A percentile compares a stretch with the other conserved stretches of the same genome.
Conservation (phyloP, 2,113 vertebrate species). For the Rostratula benghalensis region DNA sequence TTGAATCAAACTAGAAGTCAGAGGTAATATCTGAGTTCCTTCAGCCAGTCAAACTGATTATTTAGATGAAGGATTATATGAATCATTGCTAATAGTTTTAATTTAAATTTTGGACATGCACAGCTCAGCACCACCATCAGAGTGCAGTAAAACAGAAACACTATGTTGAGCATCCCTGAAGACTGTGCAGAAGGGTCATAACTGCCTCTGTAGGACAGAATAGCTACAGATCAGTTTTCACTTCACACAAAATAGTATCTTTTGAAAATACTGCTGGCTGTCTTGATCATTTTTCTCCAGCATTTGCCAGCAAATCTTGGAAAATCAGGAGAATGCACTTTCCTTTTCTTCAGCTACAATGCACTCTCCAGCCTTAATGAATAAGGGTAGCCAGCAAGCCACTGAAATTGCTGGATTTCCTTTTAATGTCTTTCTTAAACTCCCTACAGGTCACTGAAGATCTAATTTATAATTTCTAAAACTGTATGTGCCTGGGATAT, state of each 20-base stretch:
- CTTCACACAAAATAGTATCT: background rate
- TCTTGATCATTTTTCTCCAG: background rate
- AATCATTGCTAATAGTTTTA: background rate
- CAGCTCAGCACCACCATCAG: background rate
- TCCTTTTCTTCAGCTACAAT: background rate
- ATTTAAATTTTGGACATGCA: background rate
- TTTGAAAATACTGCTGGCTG: background rate
- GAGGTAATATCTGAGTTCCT: background rate
- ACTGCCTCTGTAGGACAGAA: background rate
- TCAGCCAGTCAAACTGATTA: background rate
- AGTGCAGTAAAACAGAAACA: background rate
- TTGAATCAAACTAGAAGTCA: background rate
- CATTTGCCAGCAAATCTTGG: background rate
- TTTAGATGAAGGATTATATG: background rate
- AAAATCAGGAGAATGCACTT: background rate
- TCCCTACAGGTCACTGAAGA: background rate
- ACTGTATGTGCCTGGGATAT: background rate
- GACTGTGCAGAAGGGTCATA: background rate
- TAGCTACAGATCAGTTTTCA: background rate
- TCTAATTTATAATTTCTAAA: background rate
- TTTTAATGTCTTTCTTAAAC: background rate
- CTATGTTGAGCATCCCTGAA: background rate
- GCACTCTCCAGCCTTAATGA: background rate
- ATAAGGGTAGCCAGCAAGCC: background rate
- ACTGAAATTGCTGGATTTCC: background rate